phyloP scores from a whole-genome alignment of 2,113 vertebrate genomes.

The Pavo muticus region DNA sequence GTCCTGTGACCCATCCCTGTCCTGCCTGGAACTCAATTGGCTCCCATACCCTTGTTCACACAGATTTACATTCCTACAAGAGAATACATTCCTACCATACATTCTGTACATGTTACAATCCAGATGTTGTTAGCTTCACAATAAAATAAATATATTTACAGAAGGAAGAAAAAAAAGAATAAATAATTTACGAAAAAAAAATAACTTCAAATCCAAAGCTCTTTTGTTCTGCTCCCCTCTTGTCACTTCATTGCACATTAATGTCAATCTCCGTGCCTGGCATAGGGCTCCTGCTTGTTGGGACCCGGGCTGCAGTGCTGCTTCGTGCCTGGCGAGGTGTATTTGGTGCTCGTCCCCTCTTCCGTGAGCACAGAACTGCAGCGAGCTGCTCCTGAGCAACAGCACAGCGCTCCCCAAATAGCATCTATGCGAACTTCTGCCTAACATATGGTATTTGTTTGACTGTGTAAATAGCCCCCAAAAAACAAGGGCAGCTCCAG shows the following conservation, averaged over 20 bases:
- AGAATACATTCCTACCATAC: constrained; percentile 90
- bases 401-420: neutral
- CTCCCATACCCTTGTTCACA: constrained; percentile 83
- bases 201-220: constrained; percentile 91
- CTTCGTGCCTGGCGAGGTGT: neutral
- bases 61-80: constrained; percentile 88
- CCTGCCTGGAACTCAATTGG: constrained; percentile 67
- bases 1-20: constrained; percentile 58
- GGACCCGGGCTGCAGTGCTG: neutral
- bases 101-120: constrained; percentile 98
- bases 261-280: constrained; percentile 46
- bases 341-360: neutral
- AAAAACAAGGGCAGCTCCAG: constrained; percentile 44
- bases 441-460: constrained; percentile 35
- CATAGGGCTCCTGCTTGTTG: neutral
- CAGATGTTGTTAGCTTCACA: constrained; percentile 93
- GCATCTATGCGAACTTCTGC: constrained; percentile 34
- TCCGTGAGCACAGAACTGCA: neutral
- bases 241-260: constrained; percentile 84
- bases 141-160: constrained; percentile 99
- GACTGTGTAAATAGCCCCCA: constrained; percentile 19
- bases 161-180: constrained; percentile 89
- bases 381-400: constrained; percentile 9
- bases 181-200: constrained; percentile 91
- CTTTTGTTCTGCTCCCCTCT: constrained; percentile 83